Conservation (phyloP, 2,113 vertebrate species). For the Aspidoscelis tigris region DNA sequence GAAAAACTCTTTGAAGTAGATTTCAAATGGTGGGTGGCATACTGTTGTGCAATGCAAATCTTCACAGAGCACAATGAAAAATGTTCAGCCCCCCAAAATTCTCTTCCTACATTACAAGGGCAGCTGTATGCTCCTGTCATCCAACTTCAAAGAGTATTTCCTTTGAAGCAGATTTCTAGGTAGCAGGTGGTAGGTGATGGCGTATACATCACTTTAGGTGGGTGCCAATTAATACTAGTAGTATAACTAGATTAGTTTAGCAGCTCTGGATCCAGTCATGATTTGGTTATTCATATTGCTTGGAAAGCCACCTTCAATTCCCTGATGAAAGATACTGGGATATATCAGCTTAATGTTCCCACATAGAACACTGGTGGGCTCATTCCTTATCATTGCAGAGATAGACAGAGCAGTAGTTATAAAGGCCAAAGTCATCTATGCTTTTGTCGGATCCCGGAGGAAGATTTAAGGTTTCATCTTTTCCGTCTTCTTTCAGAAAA, state of each 20-base stretch:
- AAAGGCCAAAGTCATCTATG: not conserved
- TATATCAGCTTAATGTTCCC: not conserved
- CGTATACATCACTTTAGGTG: not conserved
- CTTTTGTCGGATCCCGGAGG: not conserved
- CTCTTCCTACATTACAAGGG: too few species aligned
- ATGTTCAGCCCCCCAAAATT: too few species aligned
- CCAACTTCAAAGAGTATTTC: too few species aligned
- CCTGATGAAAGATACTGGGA: not conserved
- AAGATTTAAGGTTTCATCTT: not conserved
- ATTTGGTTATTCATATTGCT: not conserved
- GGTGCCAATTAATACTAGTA: too few species aligned
- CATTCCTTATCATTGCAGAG: not conserved
- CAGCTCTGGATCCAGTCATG: not conserved
- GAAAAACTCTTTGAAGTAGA: not conserved
- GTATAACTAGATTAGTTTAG: not conserved
- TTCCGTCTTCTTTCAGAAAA: not conserved
- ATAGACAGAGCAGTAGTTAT: not conserved
- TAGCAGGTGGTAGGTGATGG: not conserved
- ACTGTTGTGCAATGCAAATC: not conserved
- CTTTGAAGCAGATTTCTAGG: too few species aligned
- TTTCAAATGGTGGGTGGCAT: too few species aligned
- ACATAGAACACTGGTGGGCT: not conserved
- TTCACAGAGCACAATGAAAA: not conserved
- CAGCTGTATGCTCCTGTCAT: too few species aligned
- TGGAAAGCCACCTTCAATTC: not conserved